These are phyloP conservation scores for Bergia puertoricense DNA, from an alignment of 92 coral and sea anemone species.

Conservation along the genomic window DNA sequence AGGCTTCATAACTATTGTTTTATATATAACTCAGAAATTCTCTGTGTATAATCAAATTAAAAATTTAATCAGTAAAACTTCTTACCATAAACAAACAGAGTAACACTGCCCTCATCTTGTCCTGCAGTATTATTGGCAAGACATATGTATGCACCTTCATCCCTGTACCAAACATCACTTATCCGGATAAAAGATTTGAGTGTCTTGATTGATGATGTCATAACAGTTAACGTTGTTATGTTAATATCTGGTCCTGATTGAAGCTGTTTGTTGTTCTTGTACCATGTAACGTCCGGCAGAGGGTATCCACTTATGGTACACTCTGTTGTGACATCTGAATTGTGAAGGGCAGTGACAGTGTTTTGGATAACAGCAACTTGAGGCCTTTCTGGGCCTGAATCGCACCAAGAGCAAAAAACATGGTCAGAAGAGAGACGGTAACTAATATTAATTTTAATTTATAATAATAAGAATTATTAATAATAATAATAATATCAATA, in stretches of 20 bases:
- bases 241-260: constrained; percentile 5
- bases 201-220: constrained; percentile 34
- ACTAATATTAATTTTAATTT: too few relatives aligned
- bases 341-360: constrained; percentile 39
- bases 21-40: too few relatives aligned
- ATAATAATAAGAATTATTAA: too few relatives aligned
- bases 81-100: constrained; percentile 61
- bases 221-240: neutral
- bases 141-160: constrained; percentile 57
- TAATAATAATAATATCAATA: neutral
- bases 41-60: too few relatives aligned
- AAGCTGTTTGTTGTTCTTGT: constrained; percentile 42
- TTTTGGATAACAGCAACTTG: constrained; percentile 26
- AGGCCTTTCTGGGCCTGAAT: constrained; percentile 46
- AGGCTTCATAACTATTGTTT: too few relatives aligned
- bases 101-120: constrained; percentile 37
- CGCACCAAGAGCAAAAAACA: neutral
- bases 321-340: constrained; percentile 35
- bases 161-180: constrained; percentile 46
- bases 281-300: constrained; percentile 62
- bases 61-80: too few relatives aligned
- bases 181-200: constrained; percentile 35
- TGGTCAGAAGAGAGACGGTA: neutral
- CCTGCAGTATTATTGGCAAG: constrained; percentile 60
- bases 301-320: constrained; percentile 50